phyloP scores from a whole-genome alignment of 2,797 vertebrate genomes.

The Coracias cyanogaster region DNA sequence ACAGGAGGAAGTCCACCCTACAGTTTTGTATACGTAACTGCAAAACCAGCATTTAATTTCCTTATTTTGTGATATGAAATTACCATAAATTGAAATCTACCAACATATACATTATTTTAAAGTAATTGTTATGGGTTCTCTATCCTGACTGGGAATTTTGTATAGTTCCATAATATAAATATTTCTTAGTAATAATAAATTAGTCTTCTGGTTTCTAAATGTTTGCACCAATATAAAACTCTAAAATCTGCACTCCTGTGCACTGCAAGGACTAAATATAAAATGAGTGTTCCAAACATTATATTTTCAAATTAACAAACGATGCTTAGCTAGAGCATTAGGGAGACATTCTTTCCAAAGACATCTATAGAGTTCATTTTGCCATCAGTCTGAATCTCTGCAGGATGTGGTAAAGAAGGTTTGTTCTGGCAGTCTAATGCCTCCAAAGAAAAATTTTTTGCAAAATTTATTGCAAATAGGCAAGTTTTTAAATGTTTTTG shows the following conservation, averaged over 20 bases:
- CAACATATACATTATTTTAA: not conserved
- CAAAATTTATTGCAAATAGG: not conserved
- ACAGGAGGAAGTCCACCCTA: not conserved
- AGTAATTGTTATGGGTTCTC: not conserved
- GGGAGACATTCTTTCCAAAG: not conserved
- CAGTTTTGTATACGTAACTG: not conserved
- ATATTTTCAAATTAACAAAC: not conserved
- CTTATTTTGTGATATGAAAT: not conserved
- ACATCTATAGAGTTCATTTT: not conserved
- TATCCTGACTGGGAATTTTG: not conserved
- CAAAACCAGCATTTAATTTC: not conserved
- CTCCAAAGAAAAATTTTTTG: not conserved
- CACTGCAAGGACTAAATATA: not conserved
- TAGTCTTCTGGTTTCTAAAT: not conserved
- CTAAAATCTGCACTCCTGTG: not conserved
- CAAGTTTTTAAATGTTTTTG: not conserved
- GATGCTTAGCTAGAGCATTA: not conserved
- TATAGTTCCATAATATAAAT: not conserved
- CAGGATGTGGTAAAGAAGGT: not conserved
- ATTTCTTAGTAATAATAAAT: not conserved
- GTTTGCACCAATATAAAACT: not conserved
- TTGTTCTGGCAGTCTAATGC: not conserved
- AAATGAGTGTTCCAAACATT: not conserved
- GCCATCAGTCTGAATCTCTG: not conserved
- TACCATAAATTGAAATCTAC: not conserved